A percentile compares a stretch with the other conserved stretches of the same genome.
Conservation (phyloP, 2,113 vertebrate species). For the Eonycteris spelaea region DNA sequence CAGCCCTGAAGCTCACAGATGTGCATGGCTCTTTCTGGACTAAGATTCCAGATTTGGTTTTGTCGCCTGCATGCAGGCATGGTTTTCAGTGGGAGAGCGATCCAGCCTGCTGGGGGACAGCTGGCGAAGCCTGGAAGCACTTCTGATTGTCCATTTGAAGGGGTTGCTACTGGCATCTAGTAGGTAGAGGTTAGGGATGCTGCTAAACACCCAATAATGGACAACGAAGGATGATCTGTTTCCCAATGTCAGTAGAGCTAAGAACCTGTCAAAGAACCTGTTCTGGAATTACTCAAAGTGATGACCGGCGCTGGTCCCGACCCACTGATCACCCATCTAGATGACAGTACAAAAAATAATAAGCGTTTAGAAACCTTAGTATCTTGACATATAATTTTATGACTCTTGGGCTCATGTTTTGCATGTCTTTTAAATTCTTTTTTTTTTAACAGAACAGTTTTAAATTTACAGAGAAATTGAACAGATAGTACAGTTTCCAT, state of each 20-base stretch:
- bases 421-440: neutral
- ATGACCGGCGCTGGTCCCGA: accelerated
- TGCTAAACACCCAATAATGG: neutral
- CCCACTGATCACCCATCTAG: too few relatives aligned
- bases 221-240: neutral
- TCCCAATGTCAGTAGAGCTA: neutral
- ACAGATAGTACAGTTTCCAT: neutral
- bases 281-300: accelerated
- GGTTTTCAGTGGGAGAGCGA: neutral
- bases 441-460: neutral
- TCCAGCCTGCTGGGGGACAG: neutral
- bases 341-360: neutral
- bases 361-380: neutral
- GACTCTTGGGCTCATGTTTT: neutral
- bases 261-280: neutral
- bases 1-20: neutral
- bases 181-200: neutral
- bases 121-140: neutral
- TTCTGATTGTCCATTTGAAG: neutral
- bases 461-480: neutral
- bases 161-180: neutral
- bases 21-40: neutral
- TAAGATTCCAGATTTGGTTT: neutral
- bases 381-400: neutral
- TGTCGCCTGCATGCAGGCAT: accelerated